Conservation (phyloP, 2,888 invertebrate genomes). For the Nemotelus nigrinus region DNA sequence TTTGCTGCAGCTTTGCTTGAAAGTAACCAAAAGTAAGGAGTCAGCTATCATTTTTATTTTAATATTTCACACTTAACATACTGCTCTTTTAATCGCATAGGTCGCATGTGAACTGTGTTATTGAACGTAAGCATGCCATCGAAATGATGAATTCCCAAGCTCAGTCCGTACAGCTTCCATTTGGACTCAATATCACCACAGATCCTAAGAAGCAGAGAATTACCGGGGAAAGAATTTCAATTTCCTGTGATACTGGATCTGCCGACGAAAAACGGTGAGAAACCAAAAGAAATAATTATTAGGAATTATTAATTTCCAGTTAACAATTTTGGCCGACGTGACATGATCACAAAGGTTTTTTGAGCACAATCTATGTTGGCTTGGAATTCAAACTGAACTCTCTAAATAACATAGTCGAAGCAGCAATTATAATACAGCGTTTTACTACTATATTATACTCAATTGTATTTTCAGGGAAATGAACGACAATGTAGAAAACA, state of each 20-base stretch:
- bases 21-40: conserved; percentile 72
- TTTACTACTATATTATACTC: no score
- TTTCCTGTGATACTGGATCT: conserved; percentile 84
- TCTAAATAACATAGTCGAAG: no score
- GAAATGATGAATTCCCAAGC: conserved; percentile 82
- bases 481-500: conserved; percentile 61
- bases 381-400: no score
- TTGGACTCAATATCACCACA: conserved; percentile 75
- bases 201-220: conserved; percentile 77
- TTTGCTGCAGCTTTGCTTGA: conserved; percentile 79
- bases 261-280: conserved; percentile 53
- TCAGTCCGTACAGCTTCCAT: conserved; percentile 72
- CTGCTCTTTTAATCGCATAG: conserved; percentile 53
- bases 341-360: no score
- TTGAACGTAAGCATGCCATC: conserved; percentile 85
- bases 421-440: no score
- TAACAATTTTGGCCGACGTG: no score
- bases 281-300: not conserved
- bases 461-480: conserved; percentile 40
- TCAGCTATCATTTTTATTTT: not conserved
- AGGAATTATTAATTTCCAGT: no score
- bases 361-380: no score
- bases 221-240: conserved; percentile 87
- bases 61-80: conserved; percentile 1
- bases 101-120: conserved; percentile 90